Percentiles rank a stretch among this genome's conserved stretches.
phyloP scores from a whole-genome alignment of 2,797 vertebrate genomes.

The Otolemur crassicaudatus region DNA sequence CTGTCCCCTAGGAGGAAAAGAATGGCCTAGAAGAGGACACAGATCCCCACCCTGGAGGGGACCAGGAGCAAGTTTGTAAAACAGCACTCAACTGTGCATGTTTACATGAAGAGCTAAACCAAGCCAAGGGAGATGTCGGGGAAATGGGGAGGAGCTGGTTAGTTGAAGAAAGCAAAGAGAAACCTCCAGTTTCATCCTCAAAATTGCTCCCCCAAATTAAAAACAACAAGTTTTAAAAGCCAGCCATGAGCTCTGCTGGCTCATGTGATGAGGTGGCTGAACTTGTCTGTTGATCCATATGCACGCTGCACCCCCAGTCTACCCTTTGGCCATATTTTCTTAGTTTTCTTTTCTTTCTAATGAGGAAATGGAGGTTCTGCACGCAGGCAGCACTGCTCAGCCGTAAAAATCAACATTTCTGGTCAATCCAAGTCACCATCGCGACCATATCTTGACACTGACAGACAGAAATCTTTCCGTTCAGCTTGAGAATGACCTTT shows the following conservation, averaged over 20 bases:
- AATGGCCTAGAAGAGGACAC: accelerated
- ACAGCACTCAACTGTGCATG: accelerated
- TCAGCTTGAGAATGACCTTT: neutral
- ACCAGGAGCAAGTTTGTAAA: too few relatives aligned
- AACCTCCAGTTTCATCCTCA: neutral
- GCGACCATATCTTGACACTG: too few relatives aligned
- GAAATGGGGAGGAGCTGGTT: neutral
- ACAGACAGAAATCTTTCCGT: neutral
- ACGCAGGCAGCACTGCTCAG: neutral
- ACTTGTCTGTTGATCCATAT: neutral
- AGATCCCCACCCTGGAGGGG: too few relatives aligned
- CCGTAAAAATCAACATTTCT: too few relatives aligned
- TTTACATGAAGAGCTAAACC: neutral
- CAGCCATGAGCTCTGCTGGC: neutral
- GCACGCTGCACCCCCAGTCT: neutral
- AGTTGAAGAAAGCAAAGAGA: neutral
- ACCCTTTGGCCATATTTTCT: neutral
- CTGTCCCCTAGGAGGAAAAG: neutral
- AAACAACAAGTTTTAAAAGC: neutral
- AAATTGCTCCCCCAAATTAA: neutral
- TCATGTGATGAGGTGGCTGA: too few relatives aligned
- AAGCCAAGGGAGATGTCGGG: accelerated
- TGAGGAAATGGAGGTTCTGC: neutral
- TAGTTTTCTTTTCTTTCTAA: neutral
- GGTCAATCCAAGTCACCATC: too few relatives aligned